These are phyloP conservation scores for Hozukius guyotensis DNA, from an alignment of 2,797 vertebrate species.

Conservation along the genomic window DNA sequence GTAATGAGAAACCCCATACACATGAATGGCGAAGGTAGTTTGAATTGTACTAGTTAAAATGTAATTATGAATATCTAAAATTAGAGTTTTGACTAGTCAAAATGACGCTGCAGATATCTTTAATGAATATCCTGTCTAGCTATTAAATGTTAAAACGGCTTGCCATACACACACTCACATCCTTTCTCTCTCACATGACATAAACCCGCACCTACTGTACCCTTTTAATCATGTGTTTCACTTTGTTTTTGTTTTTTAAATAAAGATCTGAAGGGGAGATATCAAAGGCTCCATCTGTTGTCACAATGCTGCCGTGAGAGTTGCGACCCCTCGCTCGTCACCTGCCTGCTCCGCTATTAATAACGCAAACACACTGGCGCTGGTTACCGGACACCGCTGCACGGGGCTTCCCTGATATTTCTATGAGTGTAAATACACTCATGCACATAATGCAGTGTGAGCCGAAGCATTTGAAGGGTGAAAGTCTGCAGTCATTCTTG, in stretches of 20 bases:
- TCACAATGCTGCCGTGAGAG: conserved; percentile 53
- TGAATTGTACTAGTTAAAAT: no score
- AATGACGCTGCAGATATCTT: no score
- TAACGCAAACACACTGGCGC: conserved; percentile 35
- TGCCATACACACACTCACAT: neutral
- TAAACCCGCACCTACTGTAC: conserved; percentile 34
- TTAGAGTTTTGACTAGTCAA: no score
- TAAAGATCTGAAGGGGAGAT: conserved; percentile 66
- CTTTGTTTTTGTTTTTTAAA: conserved; percentile 56
- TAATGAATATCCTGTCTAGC: no score
- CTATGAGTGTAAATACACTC: conserved; percentile 19
- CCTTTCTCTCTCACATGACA: neutral
- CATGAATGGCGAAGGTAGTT: no score
- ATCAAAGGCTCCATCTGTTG: conserved; percentile 72
- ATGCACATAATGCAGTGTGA: conserved; percentile 2
- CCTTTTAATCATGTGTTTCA: conserved; percentile 37
- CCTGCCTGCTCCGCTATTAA: conserved; percentile 64
- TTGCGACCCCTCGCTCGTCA: conserved; percentile 43
- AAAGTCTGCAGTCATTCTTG: conserved; percentile 16
- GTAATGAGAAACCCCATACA: no score
- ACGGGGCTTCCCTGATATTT: conserved; percentile 64
- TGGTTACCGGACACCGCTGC: conserved; percentile 14
- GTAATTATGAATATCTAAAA: no score
- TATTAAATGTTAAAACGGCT: no score
- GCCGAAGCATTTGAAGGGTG: neutral